These are phyloP conservation scores for Fregetta grallaria DNA, from an alignment of 2,113 vertebrate genomes.

Conservation along the genomic window DNA sequence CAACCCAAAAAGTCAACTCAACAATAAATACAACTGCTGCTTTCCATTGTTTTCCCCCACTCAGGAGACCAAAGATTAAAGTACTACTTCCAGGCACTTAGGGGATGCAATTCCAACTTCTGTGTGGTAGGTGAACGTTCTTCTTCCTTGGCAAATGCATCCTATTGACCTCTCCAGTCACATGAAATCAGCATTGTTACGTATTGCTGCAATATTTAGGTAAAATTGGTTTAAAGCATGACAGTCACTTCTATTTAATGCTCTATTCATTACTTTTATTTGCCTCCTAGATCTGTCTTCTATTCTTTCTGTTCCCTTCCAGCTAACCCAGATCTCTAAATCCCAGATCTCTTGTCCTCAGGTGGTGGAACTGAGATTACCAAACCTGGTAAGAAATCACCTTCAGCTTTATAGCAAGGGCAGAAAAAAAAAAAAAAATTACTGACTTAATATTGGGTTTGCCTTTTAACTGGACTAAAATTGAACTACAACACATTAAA, in stretches of 20 bases:
- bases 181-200: neutral
- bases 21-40: neutral
- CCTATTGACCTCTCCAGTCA: neutral
- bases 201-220: neutral
- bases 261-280: neutral
- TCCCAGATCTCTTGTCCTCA: neutral
- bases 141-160: neutral
- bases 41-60: neutral
- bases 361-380: neutral
- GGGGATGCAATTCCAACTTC: neutral
- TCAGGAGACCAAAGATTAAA: neutral
- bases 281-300: neutral
- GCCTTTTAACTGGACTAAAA: neutral
- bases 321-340: neutral
- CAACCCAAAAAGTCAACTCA: neutral
- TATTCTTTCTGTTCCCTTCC: neutral
- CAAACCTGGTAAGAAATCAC: neutral
- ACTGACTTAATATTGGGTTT: neutral
- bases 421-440: neutral
- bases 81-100: neutral
- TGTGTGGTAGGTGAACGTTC: accelerated
- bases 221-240: neutral
- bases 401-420: neutral
- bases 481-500: neutral
- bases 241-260: neutral